Evolutionary conservation across 1,140 invertebrate genomes (phyloP).

Genomic region (Ruditapes philippinarum): DNA sequence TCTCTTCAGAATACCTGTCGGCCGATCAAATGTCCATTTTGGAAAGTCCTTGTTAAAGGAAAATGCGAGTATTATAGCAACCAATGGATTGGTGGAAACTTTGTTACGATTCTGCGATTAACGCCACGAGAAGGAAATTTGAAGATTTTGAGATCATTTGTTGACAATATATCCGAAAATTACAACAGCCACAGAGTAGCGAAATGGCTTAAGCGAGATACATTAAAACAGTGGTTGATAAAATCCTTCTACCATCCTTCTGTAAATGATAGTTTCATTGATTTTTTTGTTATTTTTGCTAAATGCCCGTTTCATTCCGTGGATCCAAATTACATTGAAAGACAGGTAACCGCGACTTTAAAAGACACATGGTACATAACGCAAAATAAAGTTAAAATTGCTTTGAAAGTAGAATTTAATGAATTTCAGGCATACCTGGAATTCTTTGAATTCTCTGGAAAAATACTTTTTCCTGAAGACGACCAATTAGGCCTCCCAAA

Average conservation of each 20-base stretch:
- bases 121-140: neutral
- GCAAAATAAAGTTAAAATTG: neutral
- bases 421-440: no score
- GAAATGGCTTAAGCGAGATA: neutral
- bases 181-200: neutral
- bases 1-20: neutral
- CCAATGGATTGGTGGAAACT: neutral
- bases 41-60: neutral
- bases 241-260: neutral
- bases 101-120: neutral
- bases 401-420: no score
- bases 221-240: neutral
- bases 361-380: neutral
- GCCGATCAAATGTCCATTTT: neutral
- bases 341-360: neutral
- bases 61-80: neutral
- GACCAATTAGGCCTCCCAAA: no score
- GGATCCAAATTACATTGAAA: neutral
- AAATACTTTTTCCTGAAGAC: no score
- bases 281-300: neutral
- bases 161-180: neutral
- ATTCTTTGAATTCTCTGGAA: no score
- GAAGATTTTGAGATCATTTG: neutral
- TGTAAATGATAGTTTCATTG: neutral
- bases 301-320: neutral